Percentiles rank a stretch among this genome's conserved stretches.
These are phyloP conservation scores for Emys orbicularis DNA, from an alignment of 2,797 vertebrate genomes.

Conservation along the genomic window DNA sequence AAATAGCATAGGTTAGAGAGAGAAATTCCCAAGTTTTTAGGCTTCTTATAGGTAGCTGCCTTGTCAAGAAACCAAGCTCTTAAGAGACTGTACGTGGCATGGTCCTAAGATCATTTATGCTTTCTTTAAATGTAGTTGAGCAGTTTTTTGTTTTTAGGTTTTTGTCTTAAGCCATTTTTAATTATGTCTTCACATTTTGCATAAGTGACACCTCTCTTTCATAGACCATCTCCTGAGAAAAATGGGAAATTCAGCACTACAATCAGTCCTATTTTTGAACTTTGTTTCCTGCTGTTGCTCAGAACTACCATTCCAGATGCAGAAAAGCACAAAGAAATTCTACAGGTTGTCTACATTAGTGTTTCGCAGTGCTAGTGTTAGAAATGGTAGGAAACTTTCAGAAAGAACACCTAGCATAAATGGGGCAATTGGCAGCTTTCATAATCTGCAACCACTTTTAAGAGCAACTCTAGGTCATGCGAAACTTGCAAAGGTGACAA, in stretches of 20 bases:
- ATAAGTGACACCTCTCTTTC: constrained; percentile 8
- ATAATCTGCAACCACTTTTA: constrained; percentile 28
- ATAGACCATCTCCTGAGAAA: constrained; percentile 29
- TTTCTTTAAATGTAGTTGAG: not conserved
- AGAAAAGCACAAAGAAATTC: not conserved
- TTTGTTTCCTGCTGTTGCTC: constrained; percentile 34
- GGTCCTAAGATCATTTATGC: not conserved
- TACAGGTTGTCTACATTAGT: fast-evolving
- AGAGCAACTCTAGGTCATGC: constrained; percentile 66
- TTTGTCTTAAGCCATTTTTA: not conserved
- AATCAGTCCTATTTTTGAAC: not conserved
- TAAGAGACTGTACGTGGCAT: not conserved
- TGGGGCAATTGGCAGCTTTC: constrained; percentile 45
- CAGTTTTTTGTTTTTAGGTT: not conserved
- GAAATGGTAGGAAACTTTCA: constrained; percentile 5
- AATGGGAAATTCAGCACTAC: not conserved
- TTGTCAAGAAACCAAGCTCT: not conserved
- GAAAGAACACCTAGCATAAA: constrained; percentile 22
- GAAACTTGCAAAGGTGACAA: constrained; percentile 65
- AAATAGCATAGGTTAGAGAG: not conserved
- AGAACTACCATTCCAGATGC: not conserved
- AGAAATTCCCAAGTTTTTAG: not conserved
- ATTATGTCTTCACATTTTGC: not conserved
- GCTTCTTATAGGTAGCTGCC: not conserved
- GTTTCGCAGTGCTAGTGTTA: not conserved